Conservation (phyloP, 2,888 invertebrate species). For the Eilema griseolum region DNA sequence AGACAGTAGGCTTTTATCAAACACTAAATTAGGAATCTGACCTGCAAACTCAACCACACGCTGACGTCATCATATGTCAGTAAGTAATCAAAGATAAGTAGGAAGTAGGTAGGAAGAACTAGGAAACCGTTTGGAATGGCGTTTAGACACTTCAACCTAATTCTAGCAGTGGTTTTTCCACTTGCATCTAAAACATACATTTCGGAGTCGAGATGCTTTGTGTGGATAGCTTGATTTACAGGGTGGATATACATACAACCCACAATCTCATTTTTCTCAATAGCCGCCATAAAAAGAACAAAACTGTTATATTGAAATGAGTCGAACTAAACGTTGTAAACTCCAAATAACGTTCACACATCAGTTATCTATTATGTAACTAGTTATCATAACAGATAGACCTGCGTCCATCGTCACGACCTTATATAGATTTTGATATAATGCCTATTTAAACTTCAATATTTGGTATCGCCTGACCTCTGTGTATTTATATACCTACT, state of each 20-base stretch:
- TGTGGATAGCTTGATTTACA: too few species aligned
- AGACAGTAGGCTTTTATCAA: not conserved
- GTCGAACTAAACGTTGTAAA: too few species aligned
- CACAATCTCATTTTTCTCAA: not conserved
- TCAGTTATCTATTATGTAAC: slow-evolving; percentile 7
- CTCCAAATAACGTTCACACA: not conserved
- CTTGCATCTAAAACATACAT: not conserved
- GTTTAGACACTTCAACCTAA: not conserved
- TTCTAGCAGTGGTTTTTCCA: not conserved
- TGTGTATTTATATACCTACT: not conserved
- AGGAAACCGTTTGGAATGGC: not conserved
- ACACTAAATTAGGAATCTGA: not conserved
- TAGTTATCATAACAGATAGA: slow-evolving; percentile 5
- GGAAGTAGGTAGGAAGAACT: too few species aligned
- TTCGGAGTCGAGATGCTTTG: not conserved
- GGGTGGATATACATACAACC: not conserved
- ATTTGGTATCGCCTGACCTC: not conserved
- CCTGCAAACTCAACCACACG: not conserved
- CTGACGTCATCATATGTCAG: not conserved
- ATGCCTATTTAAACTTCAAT: not conserved
- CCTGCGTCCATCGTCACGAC: not conserved
- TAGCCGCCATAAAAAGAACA: too few species aligned
- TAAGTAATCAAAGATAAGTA: not conserved
- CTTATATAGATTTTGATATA: not conserved
- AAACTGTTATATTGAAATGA: too few species aligned